Conservation (phyloP, 2,888 invertebrate species). For the Tiliacea aurago region DNA sequence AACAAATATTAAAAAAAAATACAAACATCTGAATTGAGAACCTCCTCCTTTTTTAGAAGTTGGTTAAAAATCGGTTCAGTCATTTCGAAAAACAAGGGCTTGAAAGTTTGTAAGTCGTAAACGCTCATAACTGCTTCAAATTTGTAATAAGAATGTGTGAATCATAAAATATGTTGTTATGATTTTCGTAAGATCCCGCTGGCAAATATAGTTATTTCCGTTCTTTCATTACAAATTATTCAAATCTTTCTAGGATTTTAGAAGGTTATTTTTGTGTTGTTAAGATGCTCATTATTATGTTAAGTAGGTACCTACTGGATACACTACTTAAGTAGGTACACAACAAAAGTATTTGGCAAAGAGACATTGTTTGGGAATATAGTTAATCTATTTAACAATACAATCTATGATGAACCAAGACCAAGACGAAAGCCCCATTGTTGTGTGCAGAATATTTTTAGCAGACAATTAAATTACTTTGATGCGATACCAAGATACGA, state of each 20-base stretch:
- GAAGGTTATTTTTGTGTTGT: not conserved
- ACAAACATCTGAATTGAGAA: too few relatives aligned
- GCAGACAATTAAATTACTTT: not conserved
- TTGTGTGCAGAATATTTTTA: not conserved
- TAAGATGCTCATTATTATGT: not conserved
- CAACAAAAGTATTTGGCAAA: not conserved
- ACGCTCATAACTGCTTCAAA: too few relatives aligned
- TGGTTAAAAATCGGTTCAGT: too few relatives aligned
- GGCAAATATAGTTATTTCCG: not conserved
- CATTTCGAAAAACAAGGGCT: too few relatives aligned
- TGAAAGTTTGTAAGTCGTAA: too few relatives aligned
- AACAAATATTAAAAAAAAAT: too few relatives aligned
- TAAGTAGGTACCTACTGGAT: not conserved
- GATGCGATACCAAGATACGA: not conserved
- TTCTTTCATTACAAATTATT: not conserved
- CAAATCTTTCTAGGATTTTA: not conserved
- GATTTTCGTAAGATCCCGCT: not conserved
- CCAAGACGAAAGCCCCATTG: not conserved
- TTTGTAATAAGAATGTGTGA: too few relatives aligned
- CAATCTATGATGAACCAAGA: not conserved
- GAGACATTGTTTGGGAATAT: not conserved
- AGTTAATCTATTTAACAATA: not conserved
- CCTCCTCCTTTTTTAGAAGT: too few relatives aligned
- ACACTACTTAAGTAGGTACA: not conserved
- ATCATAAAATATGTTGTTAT: too few relatives aligned